These are phyloP conservation scores for Hymenochirus boettgeri DNA, from an alignment of 2,113 vertebrate genomes.

Conservation along the genomic window DNA sequence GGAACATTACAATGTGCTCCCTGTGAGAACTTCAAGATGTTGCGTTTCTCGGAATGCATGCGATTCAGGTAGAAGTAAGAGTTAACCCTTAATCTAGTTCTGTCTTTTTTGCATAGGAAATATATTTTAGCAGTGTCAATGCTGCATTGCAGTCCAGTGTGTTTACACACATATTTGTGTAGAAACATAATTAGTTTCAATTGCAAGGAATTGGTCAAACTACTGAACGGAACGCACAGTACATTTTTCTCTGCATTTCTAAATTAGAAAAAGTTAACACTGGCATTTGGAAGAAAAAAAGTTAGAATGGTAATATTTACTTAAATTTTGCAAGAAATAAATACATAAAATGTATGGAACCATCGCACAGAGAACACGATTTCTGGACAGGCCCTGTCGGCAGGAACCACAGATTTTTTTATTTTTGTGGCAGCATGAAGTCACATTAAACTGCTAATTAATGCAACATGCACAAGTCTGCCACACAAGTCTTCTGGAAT, in stretches of 20 bases:
- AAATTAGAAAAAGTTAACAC: too few species aligned
- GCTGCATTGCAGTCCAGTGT: too few species aligned
- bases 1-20: too few species aligned
- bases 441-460: conserved; percentile 66
- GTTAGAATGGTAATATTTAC: background rate
- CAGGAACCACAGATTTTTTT: conserved; percentile 76
- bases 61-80: too few species aligned
- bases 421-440: conserved; percentile 69
- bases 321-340: background rate
- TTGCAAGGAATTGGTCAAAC: too few species aligned
- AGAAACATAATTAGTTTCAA: too few species aligned
- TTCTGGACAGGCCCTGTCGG: conserved; percentile 87
- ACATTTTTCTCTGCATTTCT: background rate
- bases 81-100: too few species aligned
- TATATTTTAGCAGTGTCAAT: too few species aligned
- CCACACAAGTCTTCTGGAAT: conserved; percentile 48
- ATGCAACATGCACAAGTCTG: conserved; percentile 55
- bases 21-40: too few species aligned
- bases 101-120: too few species aligned
- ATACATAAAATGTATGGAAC: conserved; percentile 74
- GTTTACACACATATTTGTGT: too few species aligned
- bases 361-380: conserved; percentile 87
- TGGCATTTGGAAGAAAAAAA: background rate
- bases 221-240: background rate
- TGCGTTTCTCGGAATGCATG: too few species aligned